Evolutionary conservation across 2,113 vertebrate species (phyloP).

Genomic region (Ahaetulla prasina): DNA sequence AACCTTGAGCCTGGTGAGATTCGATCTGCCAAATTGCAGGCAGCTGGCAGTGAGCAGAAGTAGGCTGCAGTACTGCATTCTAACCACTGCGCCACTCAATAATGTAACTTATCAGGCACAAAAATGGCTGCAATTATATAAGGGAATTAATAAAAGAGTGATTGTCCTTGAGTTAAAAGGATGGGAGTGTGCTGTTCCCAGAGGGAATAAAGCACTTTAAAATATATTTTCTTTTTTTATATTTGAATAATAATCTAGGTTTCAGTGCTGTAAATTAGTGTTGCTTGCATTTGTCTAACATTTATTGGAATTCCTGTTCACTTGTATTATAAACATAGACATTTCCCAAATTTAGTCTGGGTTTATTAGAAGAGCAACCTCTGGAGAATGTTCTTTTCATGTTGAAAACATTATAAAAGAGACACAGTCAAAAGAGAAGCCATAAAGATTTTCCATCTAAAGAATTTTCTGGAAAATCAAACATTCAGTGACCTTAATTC

Average conservation of each 20-base stretch:
- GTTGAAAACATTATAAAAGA: not conserved
- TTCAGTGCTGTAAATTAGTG: not conserved
- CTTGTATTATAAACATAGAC: not conserved
- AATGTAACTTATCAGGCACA: not conserved
- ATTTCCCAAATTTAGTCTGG: not conserved
- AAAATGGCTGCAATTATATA: not conserved
- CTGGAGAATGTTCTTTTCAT: not conserved
- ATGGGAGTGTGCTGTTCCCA: not conserved
- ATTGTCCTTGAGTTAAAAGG: slow-evolving; percentile 1
- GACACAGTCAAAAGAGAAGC: not conserved
- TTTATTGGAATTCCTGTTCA: not conserved
- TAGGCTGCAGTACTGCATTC: too few relatives aligned
- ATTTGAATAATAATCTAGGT: not conserved
- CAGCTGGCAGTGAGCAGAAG: too few relatives aligned
- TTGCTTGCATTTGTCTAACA: not conserved
- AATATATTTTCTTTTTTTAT: not conserved
- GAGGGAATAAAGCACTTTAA: not conserved
- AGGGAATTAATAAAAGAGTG: slow-evolving; percentile 1
- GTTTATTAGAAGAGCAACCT: not conserved
- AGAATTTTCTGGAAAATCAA: not conserved
- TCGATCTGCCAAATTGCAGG: too few relatives aligned
- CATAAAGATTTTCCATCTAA: not conserved
- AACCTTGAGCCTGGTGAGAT: too few relatives aligned
- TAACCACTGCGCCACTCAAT: too few relatives aligned
- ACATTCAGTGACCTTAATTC: not conserved